Base-by-base conservation (phyloP, 2,888 invertebrate species). In the Lucinisca nassula region DNA sequence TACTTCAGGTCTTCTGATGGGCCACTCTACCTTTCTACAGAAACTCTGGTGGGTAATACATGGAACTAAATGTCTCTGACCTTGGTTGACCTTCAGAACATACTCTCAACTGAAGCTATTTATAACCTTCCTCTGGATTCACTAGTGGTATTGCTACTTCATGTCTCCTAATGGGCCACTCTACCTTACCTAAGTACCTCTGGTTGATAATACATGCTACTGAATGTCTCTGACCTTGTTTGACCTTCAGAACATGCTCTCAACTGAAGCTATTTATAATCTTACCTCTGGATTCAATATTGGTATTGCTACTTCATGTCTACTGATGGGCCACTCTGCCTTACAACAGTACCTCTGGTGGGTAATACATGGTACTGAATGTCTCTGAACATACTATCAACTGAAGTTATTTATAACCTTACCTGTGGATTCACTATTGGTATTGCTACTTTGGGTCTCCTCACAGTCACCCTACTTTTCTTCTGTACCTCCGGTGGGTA, bases 351-450 rank as follows among this genome's bases (percentile, higher is more conserved):
- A 92, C 80, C 51, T 93, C 93, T 0, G 94, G 93, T n/a, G 91
- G 85, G 82, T 93, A 94, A 86, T 92, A 94, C 0, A 92, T 93
- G 35, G 93, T 94, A 30, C 92, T 92, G 0, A 84, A 77, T 14
- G 82, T 67, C 10, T 76, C 70, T 30, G 82, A 77, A n/a, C 91
- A n/a, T n/a, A n/a, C n/a, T n/a, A n/a, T n/a, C n/a, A n/a, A n/a
- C n/a, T n/a, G n/a, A n/a, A n/a, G 24, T n/a, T 6, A 27, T 12
- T 24, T 45, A 14, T 14, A 40, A 61, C 38, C 84, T 78, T 89
- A 95, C 95, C 94, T 94, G 88, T 78, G 95, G 95, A 79, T 95
- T 94, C 6, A 95, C 94, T 79, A 95, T 95, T 30, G 95, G 95
- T 80, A 95, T 94, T 17, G 95, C 95, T 37, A 93, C 93, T 81